A percentile compares a stretch with the other conserved stretches of the same genome.
These are phyloP conservation scores for Vespertilio murinus DNA, from an alignment of 2,797 vertebrate species.

Conservation along the genomic window DNA sequence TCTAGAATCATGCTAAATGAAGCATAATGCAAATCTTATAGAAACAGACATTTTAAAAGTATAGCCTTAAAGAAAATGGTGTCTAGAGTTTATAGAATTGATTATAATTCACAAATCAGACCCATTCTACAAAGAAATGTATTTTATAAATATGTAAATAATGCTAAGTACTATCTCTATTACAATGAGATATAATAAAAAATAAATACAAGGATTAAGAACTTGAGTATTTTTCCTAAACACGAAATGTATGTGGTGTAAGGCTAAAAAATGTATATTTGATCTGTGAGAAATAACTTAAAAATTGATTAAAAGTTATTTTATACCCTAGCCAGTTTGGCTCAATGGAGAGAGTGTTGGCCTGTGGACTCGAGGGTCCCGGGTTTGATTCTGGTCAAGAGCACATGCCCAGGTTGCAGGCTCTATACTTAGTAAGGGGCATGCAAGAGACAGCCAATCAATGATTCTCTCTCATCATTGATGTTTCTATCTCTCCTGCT, in stretches of 20 bases:
- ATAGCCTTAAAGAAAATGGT: not conserved
- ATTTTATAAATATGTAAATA: constrained; percentile 6
- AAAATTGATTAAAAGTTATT: not conserved
- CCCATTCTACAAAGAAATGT: not conserved
- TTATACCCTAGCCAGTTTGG: not conserved
- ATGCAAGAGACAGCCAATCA: no score
- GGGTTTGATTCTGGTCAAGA: no score
- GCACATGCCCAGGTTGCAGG: no score
- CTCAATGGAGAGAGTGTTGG: not conserved
- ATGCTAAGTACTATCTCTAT: not conserved
- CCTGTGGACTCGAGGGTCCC: not conserved
- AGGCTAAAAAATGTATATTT: not conserved
- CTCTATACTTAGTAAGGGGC: no score
- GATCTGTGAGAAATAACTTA: constrained; percentile 46
- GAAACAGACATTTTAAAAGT: constrained; percentile 43
- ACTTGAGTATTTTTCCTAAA: not conserved
- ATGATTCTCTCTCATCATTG: no score
- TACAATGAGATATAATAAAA: not conserved
- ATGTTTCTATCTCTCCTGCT: no score
- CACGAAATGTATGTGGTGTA: not conserved
- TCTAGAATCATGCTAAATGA: not conserved
- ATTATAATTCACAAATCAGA: not conserved
- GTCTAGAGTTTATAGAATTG: not conserved
- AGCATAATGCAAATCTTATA: not conserved
- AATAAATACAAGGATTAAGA: constrained; percentile 12